Base-by-base conservation (phyloP, 2,888 invertebrate genomes). In the Trichogramma dendrolimi region DNA sequence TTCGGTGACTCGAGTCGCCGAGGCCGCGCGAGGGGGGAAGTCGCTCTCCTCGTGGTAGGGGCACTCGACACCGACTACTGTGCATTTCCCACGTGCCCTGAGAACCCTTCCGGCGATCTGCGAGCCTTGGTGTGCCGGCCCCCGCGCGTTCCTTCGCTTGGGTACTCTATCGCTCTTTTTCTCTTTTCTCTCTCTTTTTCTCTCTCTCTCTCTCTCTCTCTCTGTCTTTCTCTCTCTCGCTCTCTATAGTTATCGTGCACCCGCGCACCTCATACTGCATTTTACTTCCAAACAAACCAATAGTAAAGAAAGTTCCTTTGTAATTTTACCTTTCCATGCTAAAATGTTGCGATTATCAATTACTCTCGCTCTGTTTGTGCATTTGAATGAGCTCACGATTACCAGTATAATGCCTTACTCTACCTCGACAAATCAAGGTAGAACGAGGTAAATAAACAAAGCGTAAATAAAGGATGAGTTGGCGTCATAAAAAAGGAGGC, bases 61-160 rank as follows among this genome's bases (percentile, higher is more conserved):
- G 72, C 70, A 73, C 74, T 76, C 78, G 79, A 77, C 76, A 75
- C 79, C 79, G 80, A 83, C 84, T 84, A 83, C 84, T 81, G 84
- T 84, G 82, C 83, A 84, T 82, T 84, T 84, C 84, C 84, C 84
- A 84, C 84, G 83, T 82, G 81, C 78, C 80, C 81, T 80, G 81
- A 79, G 79, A 79, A 79, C 79, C 79, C 79, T 78, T 76, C 80
- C 80, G 80, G 77, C 78, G 63, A 43, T 63, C 38, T 50, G 55
- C 47, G 58, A 47, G 65, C 65, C 54, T 60, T 60, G 67, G 62
- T 60, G 54, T 54, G 59, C 62, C 52, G 55, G 44, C 48, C 41
- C 66, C 69, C 67, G 65, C 62, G 67, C 65, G 60, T 66, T 65
- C 63, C 67, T 51, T 67, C 58, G 55, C 52, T 53, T 65, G 8